Evolutionary conservation across 1,140 invertebrate genomes (phyloP).

Genomic region (Elymnias hypermnestra): DNA sequence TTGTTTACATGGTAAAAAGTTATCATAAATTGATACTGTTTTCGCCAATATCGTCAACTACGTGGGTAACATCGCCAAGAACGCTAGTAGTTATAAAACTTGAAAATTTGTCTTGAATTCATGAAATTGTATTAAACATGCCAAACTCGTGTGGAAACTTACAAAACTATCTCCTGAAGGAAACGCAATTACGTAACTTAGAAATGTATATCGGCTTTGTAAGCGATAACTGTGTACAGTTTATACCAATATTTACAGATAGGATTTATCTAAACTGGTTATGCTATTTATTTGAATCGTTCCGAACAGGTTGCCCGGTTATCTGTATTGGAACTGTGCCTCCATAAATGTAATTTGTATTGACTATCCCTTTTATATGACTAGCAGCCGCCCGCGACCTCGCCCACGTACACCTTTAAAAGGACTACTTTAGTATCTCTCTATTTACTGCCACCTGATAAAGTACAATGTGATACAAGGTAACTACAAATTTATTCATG

Average conservation of each 20-base stretch:
- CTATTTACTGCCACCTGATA: constrained; percentile 15
- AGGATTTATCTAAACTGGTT: constrained; percentile 66
- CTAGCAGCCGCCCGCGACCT: constrained; percentile 21
- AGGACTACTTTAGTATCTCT: constrained; percentile 20
- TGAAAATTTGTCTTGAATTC: too few species aligned
- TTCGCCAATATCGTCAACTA: too few species aligned
- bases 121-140: constrained; percentile 2
- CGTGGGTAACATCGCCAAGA: too few species aligned
- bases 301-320: constrained; percentile 60
- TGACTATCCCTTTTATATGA: constrained; percentile 30
- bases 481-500: constrained; percentile 10
- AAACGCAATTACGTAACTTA: constrained; percentile 29
- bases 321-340: constrained; percentile 47
- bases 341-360: constrained; percentile 69
- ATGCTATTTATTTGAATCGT: constrained; percentile 65
- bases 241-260: constrained; percentile 66
- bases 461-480: constrained; percentile 3
- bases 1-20: too few species aligned
- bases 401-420: constrained; percentile 25
- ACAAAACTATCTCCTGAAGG: constrained; percentile 10
- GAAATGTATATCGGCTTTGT: constrained; percentile 32
- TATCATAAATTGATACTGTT: too few species aligned
- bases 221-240: constrained; percentile 38
- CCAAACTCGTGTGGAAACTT: constrained; percentile 1
- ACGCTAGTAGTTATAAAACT: too few species aligned